Conservation (phyloP, 2,113 vertebrate genomes). For the Oplegnathus fasciatus region DNA sequence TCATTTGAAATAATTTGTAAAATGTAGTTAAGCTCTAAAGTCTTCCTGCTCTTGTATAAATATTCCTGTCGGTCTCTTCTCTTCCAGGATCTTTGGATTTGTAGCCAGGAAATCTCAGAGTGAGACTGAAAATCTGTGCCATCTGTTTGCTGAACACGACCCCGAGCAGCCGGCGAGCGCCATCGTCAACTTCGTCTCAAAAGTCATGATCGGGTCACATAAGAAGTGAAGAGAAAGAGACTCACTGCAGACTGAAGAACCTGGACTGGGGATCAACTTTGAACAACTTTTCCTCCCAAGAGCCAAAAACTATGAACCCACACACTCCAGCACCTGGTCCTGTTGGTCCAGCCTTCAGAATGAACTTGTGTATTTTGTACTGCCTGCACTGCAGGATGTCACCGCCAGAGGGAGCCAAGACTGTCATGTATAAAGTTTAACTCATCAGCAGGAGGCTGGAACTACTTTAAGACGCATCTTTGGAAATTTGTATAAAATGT, state of each 20-base stretch:
- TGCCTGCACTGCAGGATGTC: constrained; percentile 38
- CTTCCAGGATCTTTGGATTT: constrained; percentile 92
- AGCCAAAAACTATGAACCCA: constrained; percentile 9
- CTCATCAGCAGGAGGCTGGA: neutral
- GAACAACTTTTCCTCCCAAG: neutral
- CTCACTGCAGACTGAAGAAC: neutral
- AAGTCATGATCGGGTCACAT: constrained; percentile 96
- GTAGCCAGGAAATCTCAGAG: constrained; percentile 94
- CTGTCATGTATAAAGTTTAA: neutral
- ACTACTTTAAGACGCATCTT: neutral
- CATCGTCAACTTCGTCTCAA: constrained; percentile 98
- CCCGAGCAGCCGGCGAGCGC: constrained; percentile 96
- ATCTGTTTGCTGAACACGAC: constrained; percentile 96
- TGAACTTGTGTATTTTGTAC: neutral
- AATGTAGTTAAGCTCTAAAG: neutral
- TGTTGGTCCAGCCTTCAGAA: constrained; percentile 24
- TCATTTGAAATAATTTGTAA: neutral
- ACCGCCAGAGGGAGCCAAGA: constrained; percentile 63
- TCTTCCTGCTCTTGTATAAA: neutral
- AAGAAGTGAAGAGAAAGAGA: constrained; percentile 84
- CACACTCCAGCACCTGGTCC: constrained; percentile 27
- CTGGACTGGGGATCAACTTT: neutral
- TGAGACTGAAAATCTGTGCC: constrained; percentile 92
- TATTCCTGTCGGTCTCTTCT: neutral
- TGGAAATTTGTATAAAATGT: neutral